Base-by-base conservation (phyloP, 2,888 invertebrate species). In the Lissocephala sabroskyi region DNA sequence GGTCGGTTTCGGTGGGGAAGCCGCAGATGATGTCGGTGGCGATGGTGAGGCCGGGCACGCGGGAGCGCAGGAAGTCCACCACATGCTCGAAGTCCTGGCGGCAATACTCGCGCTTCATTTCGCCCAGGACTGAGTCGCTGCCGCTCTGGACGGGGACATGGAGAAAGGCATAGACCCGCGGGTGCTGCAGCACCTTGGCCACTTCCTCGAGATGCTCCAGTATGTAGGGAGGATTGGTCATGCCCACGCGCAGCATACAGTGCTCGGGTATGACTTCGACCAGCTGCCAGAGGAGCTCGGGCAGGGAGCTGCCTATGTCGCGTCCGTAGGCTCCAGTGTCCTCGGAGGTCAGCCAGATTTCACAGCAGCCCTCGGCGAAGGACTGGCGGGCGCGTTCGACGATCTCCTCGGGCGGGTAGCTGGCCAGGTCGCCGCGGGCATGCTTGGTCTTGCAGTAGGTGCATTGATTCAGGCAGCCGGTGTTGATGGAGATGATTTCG, bases 191-290 rank as follows among this genome's bases (percentile, higher is more conserved):
- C 61, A 98, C 93, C 77, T 90, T 89, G 1, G 95, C 91, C 46
- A 98, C 93, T 80, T 96, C 94, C 83, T 93, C 91, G 16, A 98
- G 85, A 82, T 98, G 96, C 67, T 98, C 97, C 48, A 98, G 86
- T 51, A 99, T 98, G 82, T 99, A 99, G 0, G 98, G 98, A 0
- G 98, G 98, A 86, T 98, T 98, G 41, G 98, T 98, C 96, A 98
- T 99, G 10, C 98, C 99, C 23, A 98, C 87, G 40, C 97, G 88
- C 75, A 96, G 87, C 83, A 93, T 88, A 65, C 94, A 93, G 5
- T 91, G 91, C 32, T 89, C 84, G 0, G 85, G 85, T 48, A 85
- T 84, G 1, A 85, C 84, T 45, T 92, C 89, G 0, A 98, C 92
- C n/a, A 99, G 86, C 79, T 89, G 86, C 89, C 93, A 90, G 17